These are phyloP conservation scores for Chaetophractus vellerosus DNA, from an alignment of 2,797 vertebrate species.

Conservation along the genomic window DNA sequence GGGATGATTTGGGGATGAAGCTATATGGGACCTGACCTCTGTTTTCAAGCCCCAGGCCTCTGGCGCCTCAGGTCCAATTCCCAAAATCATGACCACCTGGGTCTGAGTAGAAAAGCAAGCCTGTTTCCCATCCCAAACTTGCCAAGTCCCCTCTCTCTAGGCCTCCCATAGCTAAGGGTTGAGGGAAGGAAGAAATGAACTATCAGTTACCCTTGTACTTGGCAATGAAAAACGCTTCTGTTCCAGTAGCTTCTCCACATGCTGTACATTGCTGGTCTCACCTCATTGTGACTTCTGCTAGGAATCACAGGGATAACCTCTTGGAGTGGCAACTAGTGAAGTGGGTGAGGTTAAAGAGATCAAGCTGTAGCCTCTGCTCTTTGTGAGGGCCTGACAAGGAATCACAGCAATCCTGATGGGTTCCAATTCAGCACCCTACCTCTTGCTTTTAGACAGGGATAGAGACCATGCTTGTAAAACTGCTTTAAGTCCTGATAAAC, in stretches of 20 bases:
- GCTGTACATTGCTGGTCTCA: neutral
- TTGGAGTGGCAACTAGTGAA: neutral
- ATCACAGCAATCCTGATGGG: neutral
- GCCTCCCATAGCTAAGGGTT: neutral
- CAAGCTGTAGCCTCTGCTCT: neutral
- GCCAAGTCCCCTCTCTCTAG: neutral
- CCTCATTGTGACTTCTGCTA: neutral
- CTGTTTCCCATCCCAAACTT: neutral
- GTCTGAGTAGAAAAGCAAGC: neutral
- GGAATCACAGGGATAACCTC: neutral
- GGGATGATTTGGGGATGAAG: neutral
- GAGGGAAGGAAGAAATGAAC: neutral
- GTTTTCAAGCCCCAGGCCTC: neutral
- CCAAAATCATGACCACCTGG: neutral
- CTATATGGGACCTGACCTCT: neutral
- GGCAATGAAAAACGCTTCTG: neutral
- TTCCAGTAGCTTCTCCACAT: neutral
- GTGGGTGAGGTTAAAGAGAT: neutral
- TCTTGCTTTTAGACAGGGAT: conserved; percentile 20
- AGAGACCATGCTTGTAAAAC: neutral
- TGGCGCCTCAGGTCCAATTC: neutral
- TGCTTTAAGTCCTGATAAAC: conserved; percentile 44
- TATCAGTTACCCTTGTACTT: neutral
- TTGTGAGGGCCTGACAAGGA: too few relatives aligned
- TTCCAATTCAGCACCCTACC: neutral